Evolutionary conservation across 2,113 vertebrate genomes (phyloP).

Genomic region (Psittacula cyanocephala): DNA sequence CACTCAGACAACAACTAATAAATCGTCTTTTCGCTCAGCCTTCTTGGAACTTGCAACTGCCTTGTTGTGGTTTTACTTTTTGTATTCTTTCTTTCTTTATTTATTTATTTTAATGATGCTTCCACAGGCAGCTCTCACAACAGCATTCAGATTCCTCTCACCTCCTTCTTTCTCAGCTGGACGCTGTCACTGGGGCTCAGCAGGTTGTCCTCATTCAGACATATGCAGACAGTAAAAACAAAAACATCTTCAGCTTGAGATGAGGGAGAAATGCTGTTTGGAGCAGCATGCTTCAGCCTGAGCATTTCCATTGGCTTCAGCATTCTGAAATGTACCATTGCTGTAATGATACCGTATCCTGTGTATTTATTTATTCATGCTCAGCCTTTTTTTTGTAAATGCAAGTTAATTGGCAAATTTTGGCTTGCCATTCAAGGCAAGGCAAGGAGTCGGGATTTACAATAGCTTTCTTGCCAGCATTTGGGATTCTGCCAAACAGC

Average conservation of each 20-base stretch:
- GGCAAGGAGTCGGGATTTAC: background rate
- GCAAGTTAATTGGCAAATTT: slow-evolving; percentile 48
- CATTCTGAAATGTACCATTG: background rate
- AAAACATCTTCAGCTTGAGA: background rate
- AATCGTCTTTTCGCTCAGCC: rapidly evolving
- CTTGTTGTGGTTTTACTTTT: background rate
- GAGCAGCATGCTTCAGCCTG: background rate
- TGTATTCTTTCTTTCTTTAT: background rate
- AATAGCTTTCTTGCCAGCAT: background rate
- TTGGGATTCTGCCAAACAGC: slow-evolving; percentile 12
- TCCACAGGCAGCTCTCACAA: background rate
- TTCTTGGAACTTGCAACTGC: background rate
- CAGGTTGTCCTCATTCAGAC: background rate
- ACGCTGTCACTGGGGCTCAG: background rate
- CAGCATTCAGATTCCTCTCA: rapidly evolving
- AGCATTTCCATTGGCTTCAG: background rate
- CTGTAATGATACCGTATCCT: background rate
- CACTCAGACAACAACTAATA: background rate
- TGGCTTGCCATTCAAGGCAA: background rate
- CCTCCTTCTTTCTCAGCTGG: background rate
- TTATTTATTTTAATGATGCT: background rate
- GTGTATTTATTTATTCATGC: slow-evolving; percentile 17
- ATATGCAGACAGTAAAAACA: background rate
- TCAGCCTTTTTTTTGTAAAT: background rate
- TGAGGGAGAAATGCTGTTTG: background rate